phyloP scores from a whole-genome alignment of 35 echinoderm and acorn worm species.

The Apostichopus japonicus region DNA sequence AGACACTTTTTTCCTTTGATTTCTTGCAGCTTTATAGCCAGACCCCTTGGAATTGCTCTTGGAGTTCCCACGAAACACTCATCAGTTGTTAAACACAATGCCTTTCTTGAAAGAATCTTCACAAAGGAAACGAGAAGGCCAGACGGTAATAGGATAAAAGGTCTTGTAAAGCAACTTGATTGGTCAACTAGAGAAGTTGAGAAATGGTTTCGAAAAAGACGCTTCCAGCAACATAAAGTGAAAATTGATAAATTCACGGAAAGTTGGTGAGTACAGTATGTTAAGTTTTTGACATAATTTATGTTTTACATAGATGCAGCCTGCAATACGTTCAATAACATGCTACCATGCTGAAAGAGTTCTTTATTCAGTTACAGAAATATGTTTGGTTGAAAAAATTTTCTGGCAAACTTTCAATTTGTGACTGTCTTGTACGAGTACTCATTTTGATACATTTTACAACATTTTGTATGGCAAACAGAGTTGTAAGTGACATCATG shows the following conservation, averaged over 20 bases:
- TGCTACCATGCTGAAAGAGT: no score
- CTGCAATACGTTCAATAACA: no score
- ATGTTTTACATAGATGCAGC: no score
- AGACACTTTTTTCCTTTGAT: not conserved
- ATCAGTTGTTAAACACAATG: conserved; percentile 48
- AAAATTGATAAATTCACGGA: conserved; percentile 91
- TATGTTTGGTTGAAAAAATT: no score
- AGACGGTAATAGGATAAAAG: conserved; percentile 66
- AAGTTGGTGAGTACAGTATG: conserved; percentile 60
- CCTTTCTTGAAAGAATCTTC: conserved; percentile 92
- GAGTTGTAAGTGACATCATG: no score
- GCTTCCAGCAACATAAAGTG: conserved; percentile 73
- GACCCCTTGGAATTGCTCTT: conserved; percentile 12
- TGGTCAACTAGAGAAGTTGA: conserved; percentile 80
- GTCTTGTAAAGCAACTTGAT: conserved; percentile 92
- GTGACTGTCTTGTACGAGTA: no score
- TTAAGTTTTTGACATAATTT: no score
- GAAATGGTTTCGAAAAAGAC: conserved; percentile 77
- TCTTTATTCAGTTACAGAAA: no score
- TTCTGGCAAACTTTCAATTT: no score
- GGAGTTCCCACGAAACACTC: conserved; percentile 17
- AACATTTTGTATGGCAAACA: no score
- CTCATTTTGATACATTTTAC: no score
- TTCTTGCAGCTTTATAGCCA: conserved; percentile 7
- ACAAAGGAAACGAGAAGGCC: conserved; percentile 67